Evolutionary conservation across 2,888 invertebrate species (phyloP), one percentile per base, ranked within the genome.

Genomic region (Catocala nupta): DNA sequence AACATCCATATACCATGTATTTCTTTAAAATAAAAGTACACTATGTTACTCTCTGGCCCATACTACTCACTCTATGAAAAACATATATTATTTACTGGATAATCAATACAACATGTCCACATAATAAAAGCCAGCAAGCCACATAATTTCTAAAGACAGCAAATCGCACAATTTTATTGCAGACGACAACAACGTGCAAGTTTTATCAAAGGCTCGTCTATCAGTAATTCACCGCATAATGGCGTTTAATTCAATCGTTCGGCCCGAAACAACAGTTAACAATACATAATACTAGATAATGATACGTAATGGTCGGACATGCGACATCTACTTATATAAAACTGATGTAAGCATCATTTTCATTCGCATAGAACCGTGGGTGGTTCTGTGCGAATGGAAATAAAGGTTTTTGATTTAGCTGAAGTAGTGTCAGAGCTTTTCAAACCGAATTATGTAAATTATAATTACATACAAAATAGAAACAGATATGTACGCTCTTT

Each of bases 191-290:
- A 44, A 7, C 12, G 34, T 11, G 33, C 8, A 10, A 12, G n/a
- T n/a, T 33, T 34, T 16, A 16, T 57, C 13, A 44, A 57, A 43
- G 43, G 13, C 39, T 34, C 50, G 45, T 61, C 71, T 59, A 76
- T 73, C 73, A 73, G 77, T 76, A 65, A 73, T 73, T 76, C 70
- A 76, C 63, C 55, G 66, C 57, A 47, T 69, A 73, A 73, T 73
- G 48, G 61, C 62, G 53, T 62, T 75, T 72, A 75, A 73, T 75
- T 65, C 69, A 61, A 50, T 55, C 45, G 58, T 61, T 72, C 59
- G 57, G 51, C 13, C 64, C 64, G 60, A 76, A 63, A 76, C 64
- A 63, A 76, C 64, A 56, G 62, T 76, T 59, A 59, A 49, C 68
- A 16, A 59, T 73, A 11, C 47, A 48, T 62, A 72, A 67, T 75